These are phyloP conservation scores for Ametastegia equiseti DNA, from an alignment of 2,888 invertebrate genomes.

Conservation along the genomic window DNA sequence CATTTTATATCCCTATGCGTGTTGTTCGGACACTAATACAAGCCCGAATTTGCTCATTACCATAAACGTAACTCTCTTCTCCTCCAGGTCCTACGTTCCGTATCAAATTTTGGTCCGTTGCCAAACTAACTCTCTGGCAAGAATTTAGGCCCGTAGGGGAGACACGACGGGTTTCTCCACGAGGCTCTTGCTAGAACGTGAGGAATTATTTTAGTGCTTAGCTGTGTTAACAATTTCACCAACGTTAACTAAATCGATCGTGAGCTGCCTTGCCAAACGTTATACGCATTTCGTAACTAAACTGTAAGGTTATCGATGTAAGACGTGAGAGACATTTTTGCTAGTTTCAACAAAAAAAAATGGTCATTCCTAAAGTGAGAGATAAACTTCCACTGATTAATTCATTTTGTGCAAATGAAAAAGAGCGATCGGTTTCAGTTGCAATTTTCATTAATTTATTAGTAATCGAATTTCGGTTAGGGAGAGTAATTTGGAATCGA, in stretches of 20 bases:
- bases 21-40: slow-evolving; percentile 6
- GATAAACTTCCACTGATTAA: not conserved
- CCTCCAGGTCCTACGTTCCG: slow-evolving; percentile 20
- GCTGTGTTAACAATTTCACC: slow-evolving; percentile 34
- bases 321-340: not conserved
- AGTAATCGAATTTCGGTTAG: not conserved
- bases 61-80: slow-evolving; percentile 58
- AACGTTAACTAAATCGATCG: slow-evolving; percentile 16
- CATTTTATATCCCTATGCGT: slow-evolving; percentile 39
- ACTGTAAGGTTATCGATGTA: not conserved
- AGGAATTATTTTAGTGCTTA: slow-evolving; percentile 19
- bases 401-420: too few relatives aligned
- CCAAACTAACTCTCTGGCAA: slow-evolving; percentile 41
- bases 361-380: not conserved
- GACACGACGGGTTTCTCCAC: not conserved
- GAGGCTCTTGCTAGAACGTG: not conserved
- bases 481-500: not conserved
- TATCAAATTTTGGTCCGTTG: slow-evolving; percentile 42
- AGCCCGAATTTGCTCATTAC: slow-evolving; percentile 54
- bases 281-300: too few relatives aligned
- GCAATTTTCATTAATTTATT: not conserved
- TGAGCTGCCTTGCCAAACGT: not conserved
- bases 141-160: slow-evolving; percentile 34
- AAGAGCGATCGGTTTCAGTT: not conserved
- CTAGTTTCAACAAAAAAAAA: too few relatives aligned